These are phyloP conservation scores for Leptinotarsa rubiginosa DNA, from an alignment of 2,888 invertebrate genomes.

Conservation along the genomic window DNA sequence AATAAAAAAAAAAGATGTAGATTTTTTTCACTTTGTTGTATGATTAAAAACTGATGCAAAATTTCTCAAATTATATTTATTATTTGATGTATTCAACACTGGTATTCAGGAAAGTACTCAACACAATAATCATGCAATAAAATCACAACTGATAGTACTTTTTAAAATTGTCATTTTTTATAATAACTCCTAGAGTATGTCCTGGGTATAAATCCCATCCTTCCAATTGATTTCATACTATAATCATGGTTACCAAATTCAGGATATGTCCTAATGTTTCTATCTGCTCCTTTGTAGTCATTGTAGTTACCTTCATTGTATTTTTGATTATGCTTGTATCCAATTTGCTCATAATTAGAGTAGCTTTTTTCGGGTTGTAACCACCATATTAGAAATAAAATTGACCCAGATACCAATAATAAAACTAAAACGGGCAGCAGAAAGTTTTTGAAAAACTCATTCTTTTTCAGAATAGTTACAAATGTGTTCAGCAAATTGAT, in stretches of 20 bases:
- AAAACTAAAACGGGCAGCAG: constrained; percentile 59
- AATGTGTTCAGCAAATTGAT: constrained; percentile 57
- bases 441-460: constrained; percentile 61
- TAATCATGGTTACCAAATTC: neutral
- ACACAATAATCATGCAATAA: no score
- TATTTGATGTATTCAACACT: no score
- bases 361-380: constrained; percentile 52
- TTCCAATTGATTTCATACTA: neutral
- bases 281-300: neutral
- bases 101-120: no score
- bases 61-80: no score
- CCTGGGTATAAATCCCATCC: neutral
- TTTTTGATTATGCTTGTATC: neutral
- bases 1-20: no score
- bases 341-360: constrained; percentile 28
- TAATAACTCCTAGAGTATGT: constrained; percentile 21
- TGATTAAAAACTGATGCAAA: no score
- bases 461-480: constrained; percentile 58
- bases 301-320: neutral
- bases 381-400: constrained; percentile 63
- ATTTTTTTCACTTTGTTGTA: no score
- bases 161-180: neutral
- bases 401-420: constrained; percentile 55
- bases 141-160: no score
- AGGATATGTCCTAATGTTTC: neutral